Conservation (phyloP, 2,113 vertebrate genomes). For the Atractosteus spatula region DNA sequence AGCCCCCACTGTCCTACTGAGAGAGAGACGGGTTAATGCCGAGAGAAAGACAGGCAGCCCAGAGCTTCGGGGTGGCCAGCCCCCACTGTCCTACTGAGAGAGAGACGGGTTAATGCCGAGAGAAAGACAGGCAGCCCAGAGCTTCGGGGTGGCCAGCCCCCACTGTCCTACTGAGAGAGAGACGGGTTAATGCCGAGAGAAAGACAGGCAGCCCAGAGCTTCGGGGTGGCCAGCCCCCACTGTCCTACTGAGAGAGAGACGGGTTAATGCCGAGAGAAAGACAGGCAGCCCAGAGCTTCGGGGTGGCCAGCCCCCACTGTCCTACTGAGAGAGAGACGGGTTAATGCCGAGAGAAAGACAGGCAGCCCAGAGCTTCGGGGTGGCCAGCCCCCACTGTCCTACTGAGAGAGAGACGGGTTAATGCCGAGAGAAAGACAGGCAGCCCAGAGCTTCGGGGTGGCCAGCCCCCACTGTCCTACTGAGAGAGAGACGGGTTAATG, state of each 20-base stretch:
- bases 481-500: background rate
- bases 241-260: background rate
- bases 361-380: conserved; percentile 55
- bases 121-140: too few species aligned
- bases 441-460: too few species aligned
- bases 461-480: background rate
- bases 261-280: too few species aligned
- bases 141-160: too few species aligned
- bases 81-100: background rate
- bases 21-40: background rate
- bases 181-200: too few species aligned
- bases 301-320: too few species aligned
- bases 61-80: too few species aligned
- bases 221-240: too few species aligned
- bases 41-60: background rate
- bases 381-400: conserved; percentile 92
- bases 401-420: background rate
- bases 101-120: too few species aligned
- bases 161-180: background rate
- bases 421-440: background rate
- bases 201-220: too few species aligned
- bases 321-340: background rate
- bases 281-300: too few species aligned
- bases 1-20: background rate
- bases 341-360: too few species aligned